Evolutionary conservation across 2,888 invertebrate species (phyloP).

Genomic region (Noctua janthina): DNA sequence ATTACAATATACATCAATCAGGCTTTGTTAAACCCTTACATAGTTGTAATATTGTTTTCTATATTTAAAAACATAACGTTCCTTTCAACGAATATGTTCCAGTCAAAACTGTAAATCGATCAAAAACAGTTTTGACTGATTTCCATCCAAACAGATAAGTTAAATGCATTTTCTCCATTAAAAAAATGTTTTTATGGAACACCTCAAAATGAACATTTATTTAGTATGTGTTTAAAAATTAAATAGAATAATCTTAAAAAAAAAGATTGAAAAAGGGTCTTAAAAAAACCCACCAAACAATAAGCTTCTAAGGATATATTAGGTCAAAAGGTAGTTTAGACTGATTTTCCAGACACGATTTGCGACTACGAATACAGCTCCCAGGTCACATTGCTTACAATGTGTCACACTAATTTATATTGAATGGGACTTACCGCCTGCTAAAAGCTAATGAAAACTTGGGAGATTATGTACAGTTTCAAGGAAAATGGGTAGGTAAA

Average conservation of each 20-base stretch:
- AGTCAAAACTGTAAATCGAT: too few relatives aligned
- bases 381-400: conserved; percentile 16
- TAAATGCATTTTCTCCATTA: too few relatives aligned
- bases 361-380: neutral
- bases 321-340: neutral
- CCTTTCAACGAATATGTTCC: neutral
- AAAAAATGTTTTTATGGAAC: too few relatives aligned
- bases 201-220: too few relatives aligned
- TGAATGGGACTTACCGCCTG: conserved; percentile 22
- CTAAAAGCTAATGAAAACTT: conserved; percentile 1
- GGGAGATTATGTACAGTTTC: neutral
- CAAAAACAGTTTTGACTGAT: too few relatives aligned
- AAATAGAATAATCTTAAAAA: too few relatives aligned
- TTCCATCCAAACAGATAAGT: too few relatives aligned
- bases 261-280: too few relatives aligned
- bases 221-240: too few relatives aligned
- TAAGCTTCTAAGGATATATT: neutral
- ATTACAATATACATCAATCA: neutral
- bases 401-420: neutral
- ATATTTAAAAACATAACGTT: neutral
- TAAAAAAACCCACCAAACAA: neutral
- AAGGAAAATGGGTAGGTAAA: conserved; percentile 10
- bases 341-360: neutral
- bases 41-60: neutral
- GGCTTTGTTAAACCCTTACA: neutral